A percentile compares a stretch with the other conserved stretches of the same genome.
phyloP scores from a whole-genome alignment of 2,888 invertebrate species.

The Lathronympha strigana region DNA sequence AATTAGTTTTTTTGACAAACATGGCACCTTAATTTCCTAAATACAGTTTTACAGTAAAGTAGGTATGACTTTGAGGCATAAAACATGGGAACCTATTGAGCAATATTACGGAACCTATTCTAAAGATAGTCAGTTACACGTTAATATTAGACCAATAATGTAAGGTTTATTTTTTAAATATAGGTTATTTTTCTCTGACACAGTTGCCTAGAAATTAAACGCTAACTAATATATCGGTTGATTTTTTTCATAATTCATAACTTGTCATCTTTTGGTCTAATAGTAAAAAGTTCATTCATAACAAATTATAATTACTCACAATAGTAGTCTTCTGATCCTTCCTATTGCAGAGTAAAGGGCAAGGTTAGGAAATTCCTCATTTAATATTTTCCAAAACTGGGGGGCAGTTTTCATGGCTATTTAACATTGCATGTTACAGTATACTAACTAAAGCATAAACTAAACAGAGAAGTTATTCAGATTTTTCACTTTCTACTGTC shows the following conservation, averaged over 20 bases:
- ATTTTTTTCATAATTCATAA: not conserved
- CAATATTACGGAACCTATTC: too few relatives aligned
- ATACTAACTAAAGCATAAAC: slow-evolving; percentile 27
- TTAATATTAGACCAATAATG: too few relatives aligned
- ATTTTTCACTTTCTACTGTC: slow-evolving; percentile 78
- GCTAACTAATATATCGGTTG: slow-evolving; percentile 2
- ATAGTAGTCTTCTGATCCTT: not conserved
- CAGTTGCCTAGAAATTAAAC: not conserved
- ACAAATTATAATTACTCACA: not conserved
- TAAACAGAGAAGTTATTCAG: slow-evolving; percentile 55
- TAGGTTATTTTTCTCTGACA: not conserved
- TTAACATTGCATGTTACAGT: slow-evolving; percentile 37
- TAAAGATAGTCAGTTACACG: too few relatives aligned
- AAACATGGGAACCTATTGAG: too few relatives aligned
- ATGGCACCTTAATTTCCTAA: too few relatives aligned
- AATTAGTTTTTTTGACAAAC: too few relatives aligned
- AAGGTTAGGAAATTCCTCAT: slow-evolving; percentile 2
- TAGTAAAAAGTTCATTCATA: not conserved
- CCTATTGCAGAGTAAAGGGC: not conserved
- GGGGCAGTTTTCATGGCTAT: not conserved
- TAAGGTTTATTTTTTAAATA: too few relatives aligned
- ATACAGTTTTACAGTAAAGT: too few relatives aligned
- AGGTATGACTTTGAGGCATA: too few relatives aligned
- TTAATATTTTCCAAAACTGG: not conserved
- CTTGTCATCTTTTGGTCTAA: not conserved